Conservation (phyloP, 2,888 invertebrate genomes). For the Notodonta dromedarius region DNA sequence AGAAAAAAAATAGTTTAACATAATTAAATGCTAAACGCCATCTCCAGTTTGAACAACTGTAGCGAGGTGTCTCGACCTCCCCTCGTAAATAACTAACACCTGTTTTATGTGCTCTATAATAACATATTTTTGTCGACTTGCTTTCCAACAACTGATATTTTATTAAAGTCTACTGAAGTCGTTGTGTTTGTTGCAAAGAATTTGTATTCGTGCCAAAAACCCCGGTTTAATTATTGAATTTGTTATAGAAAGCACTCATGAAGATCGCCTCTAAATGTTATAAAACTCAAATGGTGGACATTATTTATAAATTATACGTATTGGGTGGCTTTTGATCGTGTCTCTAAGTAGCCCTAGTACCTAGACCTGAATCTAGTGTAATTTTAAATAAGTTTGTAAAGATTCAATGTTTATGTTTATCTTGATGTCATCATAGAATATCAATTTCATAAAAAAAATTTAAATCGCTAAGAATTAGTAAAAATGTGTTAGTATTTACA, state of each 20-base stretch:
- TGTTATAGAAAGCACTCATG: neutral
- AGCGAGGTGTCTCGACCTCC: conserved; percentile 17
- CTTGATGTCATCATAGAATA: neutral
- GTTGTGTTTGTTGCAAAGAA: conserved; percentile 12
- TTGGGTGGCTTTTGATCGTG: neutral
- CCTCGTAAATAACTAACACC: conserved; percentile 10
- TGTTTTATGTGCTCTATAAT: conserved; percentile 9
- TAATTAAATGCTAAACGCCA: conserved; percentile 42
- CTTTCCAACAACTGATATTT: conserved; percentile 7
- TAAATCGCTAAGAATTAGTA: conserved; percentile 8
- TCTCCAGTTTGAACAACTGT: conserved; percentile 64
- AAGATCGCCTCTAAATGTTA: neutral
- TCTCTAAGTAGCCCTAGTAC: neutral
- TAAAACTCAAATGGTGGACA: neutral
- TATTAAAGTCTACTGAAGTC: conserved; percentile 14
- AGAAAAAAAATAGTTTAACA: conserved; percentile 39
- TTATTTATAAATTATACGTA: neutral
- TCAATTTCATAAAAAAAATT: neutral
- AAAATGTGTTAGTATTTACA: conserved; percentile 11
- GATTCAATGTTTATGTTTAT: neutral
- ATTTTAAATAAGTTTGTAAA: neutral
- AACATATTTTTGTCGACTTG: conserved; percentile 8
- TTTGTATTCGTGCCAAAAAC: conserved; percentile 33
- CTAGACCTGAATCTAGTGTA: neutral
- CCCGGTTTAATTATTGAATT: conserved; percentile 7